Evolutionary conservation across 2,888 invertebrate genomes (phyloP), one percentile per base, ranked within the genome.

Genomic region (Syrista parreyssii): DNA sequence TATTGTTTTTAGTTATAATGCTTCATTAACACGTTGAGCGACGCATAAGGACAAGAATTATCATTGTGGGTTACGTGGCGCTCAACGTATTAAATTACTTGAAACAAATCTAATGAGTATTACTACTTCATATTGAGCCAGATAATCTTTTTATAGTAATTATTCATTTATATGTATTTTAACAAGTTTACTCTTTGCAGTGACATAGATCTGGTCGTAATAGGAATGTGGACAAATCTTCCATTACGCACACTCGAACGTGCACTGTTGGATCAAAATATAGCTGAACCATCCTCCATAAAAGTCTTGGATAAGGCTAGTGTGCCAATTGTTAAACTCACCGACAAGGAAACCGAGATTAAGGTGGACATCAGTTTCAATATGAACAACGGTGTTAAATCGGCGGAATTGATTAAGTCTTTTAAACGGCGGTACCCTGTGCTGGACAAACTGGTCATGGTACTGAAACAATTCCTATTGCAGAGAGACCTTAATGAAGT

Each of bases 341-440:
- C 97, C 40, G 98, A 99, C 91, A 94, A 94, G 82, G 94, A 95
- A 90, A 93, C 91, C 92, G 96, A 97, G 85, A 96, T 99, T 79
- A 97, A 97, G 93, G 98, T 98, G 88, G 99, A 99, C 93, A 99
- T 99, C 91, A 98, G 99, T 88, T 99, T 99, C 93, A 99, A 99
- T 93, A 99, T 99, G 97, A 97, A 96, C 92, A 98, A 98, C 92
- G 99, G 99, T 79, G 98, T 99, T 73, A 96, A 97, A 93, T 98
- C 98, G 86, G 99, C 98, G 12, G 97, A 98, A 92, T 95, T 99
- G 83, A 99, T 99, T 86, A 97, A 97, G 92, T 95, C 96, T 87
- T 98, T 96, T 91, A 97, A 98, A 91, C 94, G 95, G 80, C 94
- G 95, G 87, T 99, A 95, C 92, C 98, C 98, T 34, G 96, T 97